Evolutionary conservation across 2,888 invertebrate genomes (phyloP).

Genomic region (Cryptocephalus primarius): DNA sequence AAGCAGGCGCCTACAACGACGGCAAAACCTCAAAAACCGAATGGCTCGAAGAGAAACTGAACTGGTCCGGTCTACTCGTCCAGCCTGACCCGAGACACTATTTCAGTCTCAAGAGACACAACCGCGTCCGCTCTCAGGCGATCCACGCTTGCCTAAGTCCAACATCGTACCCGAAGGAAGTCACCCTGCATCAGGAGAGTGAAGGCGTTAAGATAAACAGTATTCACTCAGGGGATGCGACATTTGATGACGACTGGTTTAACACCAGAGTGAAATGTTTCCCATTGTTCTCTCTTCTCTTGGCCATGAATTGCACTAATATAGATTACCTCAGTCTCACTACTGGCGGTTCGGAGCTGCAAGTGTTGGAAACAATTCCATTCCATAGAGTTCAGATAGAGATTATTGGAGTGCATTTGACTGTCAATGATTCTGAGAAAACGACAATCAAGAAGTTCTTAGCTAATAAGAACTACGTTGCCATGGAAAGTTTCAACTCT

Average conservation of each 20-base stretch:
- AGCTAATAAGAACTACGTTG: constrained; percentile 31
- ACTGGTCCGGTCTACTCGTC: constrained; percentile 66
- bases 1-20: constrained; percentile 50
- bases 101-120: constrained; percentile 51
- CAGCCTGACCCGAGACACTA: constrained; percentile 71
- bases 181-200: constrained; percentile 31
- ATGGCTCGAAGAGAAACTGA: constrained; percentile 58
- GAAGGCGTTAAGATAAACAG: constrained; percentile 36
- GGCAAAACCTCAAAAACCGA: constrained; percentile 53
- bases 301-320: constrained; percentile 60
- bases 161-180: constrained; percentile 60
- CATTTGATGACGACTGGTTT: constrained; percentile 47
- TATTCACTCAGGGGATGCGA: constrained; percentile 39
- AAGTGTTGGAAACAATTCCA: constrained; percentile 49
- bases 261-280: constrained; percentile 73
- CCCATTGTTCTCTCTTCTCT: constrained; percentile 68
- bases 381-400: constrained; percentile 40
- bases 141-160: constrained; percentile 74
- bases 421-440: constrained; percentile 27
- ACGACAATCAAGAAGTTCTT: constrained; percentile 33
- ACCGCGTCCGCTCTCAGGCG: constrained; percentile 47
- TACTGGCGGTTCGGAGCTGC: constrained; percentile 42
- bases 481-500: constrained; percentile 30
- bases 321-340: constrained; percentile 63
- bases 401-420: constrained; percentile 35